These are phyloP conservation scores for Oscheius sp. DNA, from an alignment of 2,888 invertebrate genomes.

Conservation along the genomic window DNA sequence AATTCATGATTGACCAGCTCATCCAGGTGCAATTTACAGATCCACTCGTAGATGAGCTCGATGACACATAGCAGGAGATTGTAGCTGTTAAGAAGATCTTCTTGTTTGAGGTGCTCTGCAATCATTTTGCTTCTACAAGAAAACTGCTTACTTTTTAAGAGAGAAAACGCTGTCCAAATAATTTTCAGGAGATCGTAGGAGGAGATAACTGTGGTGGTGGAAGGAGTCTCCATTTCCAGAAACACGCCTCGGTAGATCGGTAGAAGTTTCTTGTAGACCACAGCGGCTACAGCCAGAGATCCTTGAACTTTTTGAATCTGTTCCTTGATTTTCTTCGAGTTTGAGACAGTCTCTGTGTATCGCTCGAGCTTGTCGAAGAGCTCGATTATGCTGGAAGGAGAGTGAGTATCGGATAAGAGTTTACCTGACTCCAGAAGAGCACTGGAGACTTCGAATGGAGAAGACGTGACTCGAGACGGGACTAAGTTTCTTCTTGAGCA, in stretches of 20 bases:
- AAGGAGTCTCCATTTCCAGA: conserved; percentile 77
- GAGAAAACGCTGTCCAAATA: conserved; percentile 7
- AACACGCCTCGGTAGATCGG: conserved; percentile 90
- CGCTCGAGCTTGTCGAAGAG: conserved; percentile 93
- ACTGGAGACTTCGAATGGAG: not conserved
- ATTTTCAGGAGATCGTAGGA: conserved; percentile 11
- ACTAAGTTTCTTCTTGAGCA: conserved; percentile 18
- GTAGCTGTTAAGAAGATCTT: conserved; percentile 93
- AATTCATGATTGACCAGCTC: conserved; percentile 56
- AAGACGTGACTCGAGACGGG: not conserved
- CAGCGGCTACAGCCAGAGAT: conserved; percentile 91
- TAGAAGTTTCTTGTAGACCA: conserved; percentile 91
- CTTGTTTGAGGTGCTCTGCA: conserved; percentile 71
- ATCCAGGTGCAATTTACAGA: conserved; percentile 78
- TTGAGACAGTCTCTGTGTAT: conserved; percentile 93
- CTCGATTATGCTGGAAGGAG: conserved; percentile 82
- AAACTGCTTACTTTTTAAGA: conserved; percentile 12
- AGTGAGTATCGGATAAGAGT: too few relatives aligned
- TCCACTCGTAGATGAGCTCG: conserved; percentile 90
- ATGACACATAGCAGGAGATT: conserved; percentile 90
- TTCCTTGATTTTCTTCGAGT: conserved; percentile 85
- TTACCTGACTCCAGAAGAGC: not conserved
- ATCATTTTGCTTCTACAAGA: not conserved
- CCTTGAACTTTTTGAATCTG: conserved; percentile 82
- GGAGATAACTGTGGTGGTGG: not conserved